Evolutionary conservation across 2,797 vertebrate genomes (phyloP).

Genomic region (Lutra lutra): DNA sequence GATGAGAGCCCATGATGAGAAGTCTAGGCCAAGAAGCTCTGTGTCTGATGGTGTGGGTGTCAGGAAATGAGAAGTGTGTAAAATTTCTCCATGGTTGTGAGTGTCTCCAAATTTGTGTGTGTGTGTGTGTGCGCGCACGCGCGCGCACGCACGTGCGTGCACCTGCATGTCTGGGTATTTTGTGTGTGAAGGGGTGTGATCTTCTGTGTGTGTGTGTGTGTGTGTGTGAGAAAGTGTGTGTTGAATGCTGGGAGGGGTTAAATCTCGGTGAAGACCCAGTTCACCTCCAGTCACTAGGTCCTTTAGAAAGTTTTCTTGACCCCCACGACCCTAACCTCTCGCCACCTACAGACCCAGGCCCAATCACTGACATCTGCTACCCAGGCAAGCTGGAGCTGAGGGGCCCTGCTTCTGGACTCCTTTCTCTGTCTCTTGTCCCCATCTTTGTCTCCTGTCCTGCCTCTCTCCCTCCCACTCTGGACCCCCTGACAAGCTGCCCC

Average conservation of each 20-base stretch:
- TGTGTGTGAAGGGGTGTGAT: not conserved
- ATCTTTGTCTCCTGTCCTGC: not conserved
- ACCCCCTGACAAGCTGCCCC: not conserved
- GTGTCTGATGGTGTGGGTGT: not conserved
- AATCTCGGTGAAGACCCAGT: not conserved
- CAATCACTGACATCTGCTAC: not conserved
- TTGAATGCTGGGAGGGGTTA: not conserved
- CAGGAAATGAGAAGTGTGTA: not conserved
- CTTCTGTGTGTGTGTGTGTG: not conserved
- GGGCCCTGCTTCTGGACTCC: not conserved
- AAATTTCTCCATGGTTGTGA: not conserved
- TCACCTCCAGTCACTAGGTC: not conserved
- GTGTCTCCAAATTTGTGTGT: not conserved
- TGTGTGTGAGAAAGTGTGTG: not conserved
- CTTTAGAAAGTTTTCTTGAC: constrained; percentile 29
- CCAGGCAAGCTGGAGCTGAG: constrained; percentile 7
- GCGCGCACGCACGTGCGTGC: accelerated
- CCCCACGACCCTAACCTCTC: not conserved
- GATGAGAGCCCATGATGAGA: not conserved
- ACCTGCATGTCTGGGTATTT: not conserved
- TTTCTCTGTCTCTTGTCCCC: not conserved
- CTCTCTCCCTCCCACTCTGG: not conserved
- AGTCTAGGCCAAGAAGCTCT: not conserved
- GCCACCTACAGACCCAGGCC: not conserved
- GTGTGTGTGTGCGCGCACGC: too few species aligned